These are phyloP conservation scores for Cephus spinipes DNA, from an alignment of 2,888 invertebrate species.

Conservation along the genomic window DNA sequence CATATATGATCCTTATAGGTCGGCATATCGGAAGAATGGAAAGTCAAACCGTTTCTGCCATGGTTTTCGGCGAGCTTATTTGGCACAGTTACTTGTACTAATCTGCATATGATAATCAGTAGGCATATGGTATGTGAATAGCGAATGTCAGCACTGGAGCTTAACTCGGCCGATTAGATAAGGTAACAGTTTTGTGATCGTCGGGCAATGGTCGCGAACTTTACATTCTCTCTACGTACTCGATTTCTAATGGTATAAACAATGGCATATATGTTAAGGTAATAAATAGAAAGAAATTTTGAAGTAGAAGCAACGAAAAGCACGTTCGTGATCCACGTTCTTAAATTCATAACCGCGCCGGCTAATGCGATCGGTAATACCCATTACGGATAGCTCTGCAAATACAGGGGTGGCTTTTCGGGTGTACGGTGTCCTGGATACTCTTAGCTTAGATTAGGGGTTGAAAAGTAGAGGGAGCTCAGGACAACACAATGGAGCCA, in stretches of 20 bases:
- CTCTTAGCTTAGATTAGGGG: slow-evolving; percentile 35
- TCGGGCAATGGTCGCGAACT: background rate
- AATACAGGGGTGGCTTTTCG: slow-evolving; percentile 42
- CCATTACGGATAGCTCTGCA: slow-evolving; percentile 57
- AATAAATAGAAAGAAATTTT: background rate
- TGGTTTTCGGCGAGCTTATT: background rate
- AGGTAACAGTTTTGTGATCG: background rate
- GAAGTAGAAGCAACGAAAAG: background rate
- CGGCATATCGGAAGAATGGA: background rate
- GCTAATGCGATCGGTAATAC: slow-evolving; percentile 58
- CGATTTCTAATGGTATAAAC: background rate
- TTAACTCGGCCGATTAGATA: background rate
- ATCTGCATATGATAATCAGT: background rate
- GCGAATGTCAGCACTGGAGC: background rate
- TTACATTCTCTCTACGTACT: background rate
- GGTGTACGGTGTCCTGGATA: slow-evolving; percentile 27
- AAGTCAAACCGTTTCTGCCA: background rate
- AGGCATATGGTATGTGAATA: background rate
- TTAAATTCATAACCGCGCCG: slow-evolving; percentile 54
- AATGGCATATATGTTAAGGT: background rate
- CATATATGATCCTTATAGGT: background rate
- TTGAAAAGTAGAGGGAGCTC: slow-evolving; percentile 32
- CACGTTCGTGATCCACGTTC: slow-evolving; percentile 22
- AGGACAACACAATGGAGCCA: slow-evolving; percentile 50
- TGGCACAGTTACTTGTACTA: background rate